Conservation (phyloP, 2,113 vertebrate species). For the Saguinus imperator region DNA sequence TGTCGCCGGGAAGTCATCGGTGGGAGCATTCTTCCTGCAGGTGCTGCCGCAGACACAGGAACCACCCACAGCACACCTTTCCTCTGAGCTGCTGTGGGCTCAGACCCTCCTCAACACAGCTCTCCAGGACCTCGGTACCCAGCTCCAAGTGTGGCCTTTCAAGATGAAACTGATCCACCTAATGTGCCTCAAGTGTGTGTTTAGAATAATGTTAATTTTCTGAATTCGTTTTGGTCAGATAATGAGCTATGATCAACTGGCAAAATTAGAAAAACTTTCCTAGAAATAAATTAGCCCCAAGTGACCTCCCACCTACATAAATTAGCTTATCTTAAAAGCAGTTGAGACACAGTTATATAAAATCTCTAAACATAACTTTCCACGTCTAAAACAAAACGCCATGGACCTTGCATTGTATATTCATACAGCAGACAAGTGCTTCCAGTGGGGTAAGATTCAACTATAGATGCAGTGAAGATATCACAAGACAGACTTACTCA, state of each 20-base stretch:
- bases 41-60: fast-evolving
- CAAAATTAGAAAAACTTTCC: neutral
- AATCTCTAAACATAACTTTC: neutral
- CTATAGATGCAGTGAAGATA: neutral
- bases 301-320: fast-evolving
- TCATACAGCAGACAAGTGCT: neutral
- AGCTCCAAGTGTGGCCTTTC: no score
- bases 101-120: neutral
- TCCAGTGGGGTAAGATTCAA: neutral
- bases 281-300: neutral
- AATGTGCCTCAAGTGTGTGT: neutral
- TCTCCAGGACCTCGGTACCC: neutral
- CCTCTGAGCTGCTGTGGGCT: neutral
- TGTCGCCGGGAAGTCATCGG: fast-evolving
- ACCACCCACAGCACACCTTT: neutral
- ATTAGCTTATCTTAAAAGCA: neutral
- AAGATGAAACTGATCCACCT: no score
- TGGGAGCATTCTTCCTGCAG: fast-evolving
- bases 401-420: neutral
- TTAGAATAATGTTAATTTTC: no score
- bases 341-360: no score
- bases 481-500: neutral
- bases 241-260: neutral
- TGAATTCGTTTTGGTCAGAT: neutral
- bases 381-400: neutral